Evolutionary conservation across 2,113 vertebrate species (phyloP), one percentile per base, ranked within the genome.

Genomic region (Chloropsis hardwickii): DNA sequence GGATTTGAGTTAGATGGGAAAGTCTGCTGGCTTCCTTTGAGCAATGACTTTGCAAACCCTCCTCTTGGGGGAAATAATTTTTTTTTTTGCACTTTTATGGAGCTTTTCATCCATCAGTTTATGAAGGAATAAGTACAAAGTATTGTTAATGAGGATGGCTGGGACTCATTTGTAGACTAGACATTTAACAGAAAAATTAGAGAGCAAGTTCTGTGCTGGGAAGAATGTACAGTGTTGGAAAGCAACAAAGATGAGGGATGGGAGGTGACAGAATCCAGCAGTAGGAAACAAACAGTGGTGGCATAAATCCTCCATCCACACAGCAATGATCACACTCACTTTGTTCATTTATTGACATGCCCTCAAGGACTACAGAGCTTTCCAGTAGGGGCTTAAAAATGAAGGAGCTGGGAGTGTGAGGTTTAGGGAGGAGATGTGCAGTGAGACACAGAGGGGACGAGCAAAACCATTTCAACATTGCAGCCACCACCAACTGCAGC

Each of bases 121-220:
- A 62, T 92, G 95, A 94, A 95, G 80, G 82, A 88, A 89, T 88
- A 94, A 97, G 92, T 78, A 67, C 50, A 81, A 96, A 71, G 51
- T 86, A 56, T 81, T 90, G 85, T 85, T 95, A 95, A 95, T 93
- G 90, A 95, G 79, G 79, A 60, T 93, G 67, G 76, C 80, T 92
- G 91, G 40, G 88, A 89, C 93, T 96, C 61, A 71, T 94, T 93
- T 95, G 81, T 73, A 88, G 81, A 62, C 40, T 40, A 96, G 93
- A 73, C 62, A 74, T 95, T 86, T 92, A 96, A 90, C 82, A 95
- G 94, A 67, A 91, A 86, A 92, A 96, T 93, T 92, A 93, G 87
- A 70, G 74, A 86, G 71, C 69, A 40, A 90, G 48, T 74, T 96
- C 56, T 86, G 56, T 45, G 47, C 76, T 47, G 35, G 58, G 90